phyloP scores from a whole-genome alignment of 2,797 vertebrate species.

The Syndactyla subalaris region DNA sequence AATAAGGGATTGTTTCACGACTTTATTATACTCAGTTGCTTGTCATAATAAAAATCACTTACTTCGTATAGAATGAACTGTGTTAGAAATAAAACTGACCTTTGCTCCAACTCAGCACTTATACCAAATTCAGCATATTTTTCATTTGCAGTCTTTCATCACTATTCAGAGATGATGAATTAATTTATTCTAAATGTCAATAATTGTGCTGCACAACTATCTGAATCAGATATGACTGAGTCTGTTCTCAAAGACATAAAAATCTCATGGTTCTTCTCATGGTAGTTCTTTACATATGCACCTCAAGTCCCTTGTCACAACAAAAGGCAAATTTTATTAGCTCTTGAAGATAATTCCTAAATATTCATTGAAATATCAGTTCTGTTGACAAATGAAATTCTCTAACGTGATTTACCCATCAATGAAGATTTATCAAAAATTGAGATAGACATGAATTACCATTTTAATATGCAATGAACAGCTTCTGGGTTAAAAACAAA shows the following conservation, averaged over 20 bases:
- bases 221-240: background rate
- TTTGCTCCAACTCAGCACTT: background rate
- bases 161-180: background rate
- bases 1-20: background rate
- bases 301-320: background rate
- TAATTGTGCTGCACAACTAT: background rate
- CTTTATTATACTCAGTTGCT: background rate
- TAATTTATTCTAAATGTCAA: background rate
- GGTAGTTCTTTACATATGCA: background rate
- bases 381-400: background rate
- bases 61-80: background rate
- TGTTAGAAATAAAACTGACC: background rate
- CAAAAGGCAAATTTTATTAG: background rate
- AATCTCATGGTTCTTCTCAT: background rate
- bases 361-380: background rate
- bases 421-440: slow-evolving; percentile 27
- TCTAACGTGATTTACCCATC: slow-evolving; percentile 14
- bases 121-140: background rate
- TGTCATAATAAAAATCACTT: background rate
- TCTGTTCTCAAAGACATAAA: background rate
- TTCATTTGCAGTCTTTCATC: background rate
- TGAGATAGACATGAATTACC: slow-evolving; percentile 12
- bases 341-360: background rate
- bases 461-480: slow-evolving; percentile 39
- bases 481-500: background rate